phyloP scores from a whole-genome alignment of 2,888 invertebrate species.

The Nomada ruficornis region DNA sequence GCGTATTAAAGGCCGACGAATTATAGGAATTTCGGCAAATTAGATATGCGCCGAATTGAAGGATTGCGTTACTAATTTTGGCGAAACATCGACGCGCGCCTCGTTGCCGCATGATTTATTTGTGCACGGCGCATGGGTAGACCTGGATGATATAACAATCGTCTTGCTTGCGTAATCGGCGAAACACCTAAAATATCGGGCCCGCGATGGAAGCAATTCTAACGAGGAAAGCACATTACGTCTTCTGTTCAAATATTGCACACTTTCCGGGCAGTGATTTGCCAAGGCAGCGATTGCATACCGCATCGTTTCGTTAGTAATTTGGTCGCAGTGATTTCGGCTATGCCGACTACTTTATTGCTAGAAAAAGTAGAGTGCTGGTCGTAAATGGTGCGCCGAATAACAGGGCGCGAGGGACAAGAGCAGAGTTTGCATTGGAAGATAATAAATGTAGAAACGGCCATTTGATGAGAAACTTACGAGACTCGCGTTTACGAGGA shows the following conservation, averaged over 20 bases:
- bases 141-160: background rate
- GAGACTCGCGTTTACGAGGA: conserved; percentile 39
- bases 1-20: conserved; percentile 72
- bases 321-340: conserved; percentile 40
- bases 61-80: conserved; percentile 72
- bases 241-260: conserved; percentile 57
- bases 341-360: conserved; percentile 48
- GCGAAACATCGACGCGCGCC: conserved; percentile 38
- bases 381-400: conserved; percentile 61
- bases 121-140: conserved; percentile 9
- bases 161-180: background rate
- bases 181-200: background rate
- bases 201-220: too few relatives aligned
- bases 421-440: conserved; percentile 37
- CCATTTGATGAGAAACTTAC: conserved; percentile 62
- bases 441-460: conserved; percentile 64
- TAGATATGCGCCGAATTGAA: conserved; percentile 71
- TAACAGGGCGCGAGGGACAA: conserved; percentile 52
- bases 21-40: conserved; percentile 76
- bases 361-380: conserved; percentile 54
- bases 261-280: conserved; percentile 48
- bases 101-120: conserved; percentile 66
- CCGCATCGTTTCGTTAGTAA: conserved; percentile 37
- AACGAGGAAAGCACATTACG: conserved; percentile 7
- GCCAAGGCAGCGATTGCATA: conserved; percentile 38